Percentiles rank a stretch among this genome's conserved stretches.
phyloP scores from a whole-genome alignment of 2,113 vertebrate genomes.

The Eulacestoma nigropectus region DNA sequence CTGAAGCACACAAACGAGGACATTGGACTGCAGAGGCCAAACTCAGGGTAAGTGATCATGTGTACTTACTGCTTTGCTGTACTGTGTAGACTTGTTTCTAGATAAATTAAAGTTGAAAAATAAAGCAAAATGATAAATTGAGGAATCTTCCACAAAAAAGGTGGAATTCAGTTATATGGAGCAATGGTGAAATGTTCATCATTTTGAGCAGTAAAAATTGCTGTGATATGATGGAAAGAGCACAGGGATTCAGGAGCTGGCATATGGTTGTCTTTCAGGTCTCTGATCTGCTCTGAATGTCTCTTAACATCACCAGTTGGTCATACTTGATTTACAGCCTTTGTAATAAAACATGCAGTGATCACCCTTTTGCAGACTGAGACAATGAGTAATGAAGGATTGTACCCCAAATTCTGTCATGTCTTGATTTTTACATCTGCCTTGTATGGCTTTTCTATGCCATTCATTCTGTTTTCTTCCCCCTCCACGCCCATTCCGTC shows the following conservation, averaged over 20 bases:
- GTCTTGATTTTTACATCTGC: not conserved
- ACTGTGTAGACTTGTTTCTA: not conserved
- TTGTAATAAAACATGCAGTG: not conserved
- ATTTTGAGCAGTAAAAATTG: not conserved
- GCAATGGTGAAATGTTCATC: not conserved
- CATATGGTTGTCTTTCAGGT: not conserved
- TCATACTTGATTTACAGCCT: not conserved
- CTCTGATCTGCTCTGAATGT: not conserved
- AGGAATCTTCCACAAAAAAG: not conserved
- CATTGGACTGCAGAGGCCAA: conserved; percentile 87
- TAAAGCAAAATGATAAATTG: not conserved
- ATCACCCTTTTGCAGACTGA: not conserved
- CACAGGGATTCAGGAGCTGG: not conserved
- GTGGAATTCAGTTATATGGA: not conserved
- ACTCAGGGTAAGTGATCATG: conserved; percentile 80
- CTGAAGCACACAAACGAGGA: conserved; percentile 69
- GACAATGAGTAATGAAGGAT: not conserved
- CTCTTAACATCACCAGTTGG: not conserved
- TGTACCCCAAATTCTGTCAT: not conserved
- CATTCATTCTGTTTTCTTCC: not conserved
- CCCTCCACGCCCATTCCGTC: not conserved
- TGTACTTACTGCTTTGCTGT: not conserved
- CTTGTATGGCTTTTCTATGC: not conserved
- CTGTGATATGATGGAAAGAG: not conserved
- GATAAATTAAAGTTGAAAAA: not conserved